phyloP scores from a whole-genome alignment of 2,888 invertebrate species.

The Eristalinus aeneus region DNA sequence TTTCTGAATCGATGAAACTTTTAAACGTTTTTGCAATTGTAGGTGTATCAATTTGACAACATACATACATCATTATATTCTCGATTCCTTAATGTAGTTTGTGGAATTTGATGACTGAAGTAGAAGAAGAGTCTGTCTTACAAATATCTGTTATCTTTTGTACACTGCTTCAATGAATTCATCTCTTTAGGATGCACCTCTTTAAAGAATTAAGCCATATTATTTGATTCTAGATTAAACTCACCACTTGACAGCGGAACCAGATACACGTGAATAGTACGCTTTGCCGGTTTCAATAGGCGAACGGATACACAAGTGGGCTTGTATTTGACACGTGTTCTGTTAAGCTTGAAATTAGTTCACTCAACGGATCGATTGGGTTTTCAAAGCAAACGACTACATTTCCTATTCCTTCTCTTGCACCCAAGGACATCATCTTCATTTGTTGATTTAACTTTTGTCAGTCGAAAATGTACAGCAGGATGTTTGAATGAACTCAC shows the following conservation, averaged over 20 bases:
- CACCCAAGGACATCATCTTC: not conserved
- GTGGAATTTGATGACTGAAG: not conserved
- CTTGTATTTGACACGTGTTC: constrained; percentile 3
- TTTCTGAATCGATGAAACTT: not conserved
- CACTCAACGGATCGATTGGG: not conserved
- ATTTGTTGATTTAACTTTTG: not conserved
- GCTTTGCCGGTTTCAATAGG: not conserved
- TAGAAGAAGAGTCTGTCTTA: not conserved
- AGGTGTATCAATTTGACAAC: not conserved
- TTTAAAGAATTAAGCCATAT: not conserved
- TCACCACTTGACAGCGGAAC: not conserved
- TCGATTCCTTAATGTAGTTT: not conserved
- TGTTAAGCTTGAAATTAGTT: not conserved
- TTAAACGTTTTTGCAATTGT: not conserved
- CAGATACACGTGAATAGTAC: not conserved
- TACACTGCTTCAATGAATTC: not conserved
- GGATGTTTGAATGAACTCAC: too few species aligned
- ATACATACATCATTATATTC: not conserved
- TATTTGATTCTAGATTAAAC: not conserved
- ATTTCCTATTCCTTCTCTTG: not conserved
- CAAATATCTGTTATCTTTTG: not conserved
- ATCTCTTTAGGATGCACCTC: not conserved
- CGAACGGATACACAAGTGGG: not conserved
- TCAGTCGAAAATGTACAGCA: not conserved
- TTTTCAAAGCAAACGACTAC: not conserved